Evolutionary conservation across 2,797 vertebrate genomes (phyloP), one percentile per base, ranked within the genome.

Genomic region (Sebastes minor): DNA sequence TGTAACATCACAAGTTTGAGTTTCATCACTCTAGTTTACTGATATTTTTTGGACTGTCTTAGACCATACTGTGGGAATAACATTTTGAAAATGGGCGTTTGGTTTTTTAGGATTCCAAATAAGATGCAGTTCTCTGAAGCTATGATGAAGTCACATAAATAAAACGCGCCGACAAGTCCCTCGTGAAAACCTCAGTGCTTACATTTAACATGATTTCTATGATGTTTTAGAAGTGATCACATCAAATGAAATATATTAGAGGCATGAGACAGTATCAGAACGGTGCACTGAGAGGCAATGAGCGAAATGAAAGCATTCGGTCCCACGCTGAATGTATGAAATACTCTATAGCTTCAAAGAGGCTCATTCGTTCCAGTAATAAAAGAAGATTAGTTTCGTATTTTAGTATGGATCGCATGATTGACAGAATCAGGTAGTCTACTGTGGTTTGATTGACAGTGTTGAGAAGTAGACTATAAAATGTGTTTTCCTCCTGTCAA

Each of bases 201-300:
- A 20, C 71, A 79, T 84, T 59, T 12, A 52, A 11, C 28, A 70
- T 49, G 27, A 77, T 66, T 68, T 74, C 32, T 78, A 2, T 74
- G 70, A 62, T 84, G 71, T 83, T 84, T 81, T 79, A 74, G 67
- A 67, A 66, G 53, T 82, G 53, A 77, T 57, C 18, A 32, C 63
- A 76, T 75, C 64, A 74, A 83, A 78, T 77, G 20, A 78, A 84
- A 76, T n/a, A 62, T 52, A 81, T 85, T 28, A 53, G 32, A 61
- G 30, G 13, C 67, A 25, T 56, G 28, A 80, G 69, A 35, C 4
- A 1, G 22, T 20, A 69, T 78, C 23, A 70, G 56, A 76, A 55
- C 1, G 57, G 28, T 13, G 35, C 18, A 67, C 38, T 81, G 22
- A 61, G 32, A 83, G 3, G 3, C 32, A 57, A 49, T n/a, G 23